These are phyloP conservation scores for Pantherophis guttatus DNA, from an alignment of 2,113 vertebrate species.

Conservation along the genomic window DNA sequence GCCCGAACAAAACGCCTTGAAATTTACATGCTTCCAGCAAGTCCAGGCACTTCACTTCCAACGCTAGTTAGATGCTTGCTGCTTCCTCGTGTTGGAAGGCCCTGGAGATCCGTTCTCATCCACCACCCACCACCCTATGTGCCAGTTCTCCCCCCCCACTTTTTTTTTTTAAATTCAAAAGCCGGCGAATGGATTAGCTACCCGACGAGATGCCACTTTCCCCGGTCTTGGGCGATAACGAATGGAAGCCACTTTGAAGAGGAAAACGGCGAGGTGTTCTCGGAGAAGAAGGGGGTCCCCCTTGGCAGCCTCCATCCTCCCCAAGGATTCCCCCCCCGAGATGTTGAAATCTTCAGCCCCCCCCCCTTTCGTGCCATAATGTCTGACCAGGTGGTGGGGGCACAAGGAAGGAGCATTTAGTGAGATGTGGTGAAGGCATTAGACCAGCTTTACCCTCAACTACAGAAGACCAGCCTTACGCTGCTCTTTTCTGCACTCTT, in stretches of 20 bases:
- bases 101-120: conserved; percentile 22
- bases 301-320: neutral
- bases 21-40: conserved; percentile 70
- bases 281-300: neutral
- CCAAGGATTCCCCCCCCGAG: neutral
- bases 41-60: conserved; percentile 72
- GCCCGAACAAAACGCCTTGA: conserved; percentile 69
- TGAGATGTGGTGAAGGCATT: too few relatives aligned
- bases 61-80: conserved; percentile 53
- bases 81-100: conserved; percentile 14
- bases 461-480: accelerated
- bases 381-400: neutral
- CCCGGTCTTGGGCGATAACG: conserved; percentile 35
- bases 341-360: too few relatives aligned
- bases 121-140: too few relatives aligned
- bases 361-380: neutral
- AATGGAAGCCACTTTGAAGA: conserved; percentile 19
- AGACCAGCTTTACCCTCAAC: too few relatives aligned
- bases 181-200: conserved; percentile 53
- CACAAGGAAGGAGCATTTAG: neutral
- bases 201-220: conserved; percentile 39
- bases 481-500: too few relatives aligned
- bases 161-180: conserved; percentile 21
- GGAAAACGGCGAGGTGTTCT: neutral
- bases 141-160: neutral